These are phyloP conservation scores for Petrolisthes cinctipes DNA, from an alignment of 2,888 invertebrate species.

Conservation along the genomic window DNA sequence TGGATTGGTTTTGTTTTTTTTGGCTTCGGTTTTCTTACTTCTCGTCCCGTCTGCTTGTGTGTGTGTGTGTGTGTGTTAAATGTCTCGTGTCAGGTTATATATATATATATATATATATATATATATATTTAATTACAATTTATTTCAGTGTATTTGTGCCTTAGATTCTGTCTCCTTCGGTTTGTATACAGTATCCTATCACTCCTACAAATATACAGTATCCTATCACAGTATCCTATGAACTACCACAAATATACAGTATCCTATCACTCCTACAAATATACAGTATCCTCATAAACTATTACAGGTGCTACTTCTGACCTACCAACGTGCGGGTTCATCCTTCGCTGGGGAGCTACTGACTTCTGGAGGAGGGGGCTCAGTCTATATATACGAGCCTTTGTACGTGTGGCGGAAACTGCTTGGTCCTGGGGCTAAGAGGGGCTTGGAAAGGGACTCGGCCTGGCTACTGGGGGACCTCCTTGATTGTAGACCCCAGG, in stretches of 20 bases:
- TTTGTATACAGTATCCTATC: too few species aligned
- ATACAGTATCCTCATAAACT: background rate
- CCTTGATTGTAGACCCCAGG: constrained; percentile 45
- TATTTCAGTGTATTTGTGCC: too few species aligned
- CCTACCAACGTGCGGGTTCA: constrained; percentile 45
- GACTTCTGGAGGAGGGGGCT: constrained; percentile 30
- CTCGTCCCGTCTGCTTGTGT: too few species aligned
- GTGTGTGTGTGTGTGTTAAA: too few species aligned
- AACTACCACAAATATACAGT: too few species aligned
- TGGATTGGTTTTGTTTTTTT: too few species aligned
- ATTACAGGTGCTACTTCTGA: constrained; percentile 38
- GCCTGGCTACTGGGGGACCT: constrained; percentile 40
- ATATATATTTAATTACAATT: too few species aligned
- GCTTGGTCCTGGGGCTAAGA: background rate
- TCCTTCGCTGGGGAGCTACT: constrained; percentile 50
- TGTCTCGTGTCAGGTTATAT: too few species aligned
- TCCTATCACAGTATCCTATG: background rate
- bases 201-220: background rate
- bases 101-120: too few species aligned
- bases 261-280: background rate
- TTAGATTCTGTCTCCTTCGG: too few species aligned
- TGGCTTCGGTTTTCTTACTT: too few species aligned
- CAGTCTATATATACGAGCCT: constrained; percentile 42
- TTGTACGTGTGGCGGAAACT: constrained; percentile 22
- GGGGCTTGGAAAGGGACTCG: background rate